Evolutionary conservation across 2,797 vertebrate species (phyloP).

Genomic region (Alcedo quadribrachys): DNA sequence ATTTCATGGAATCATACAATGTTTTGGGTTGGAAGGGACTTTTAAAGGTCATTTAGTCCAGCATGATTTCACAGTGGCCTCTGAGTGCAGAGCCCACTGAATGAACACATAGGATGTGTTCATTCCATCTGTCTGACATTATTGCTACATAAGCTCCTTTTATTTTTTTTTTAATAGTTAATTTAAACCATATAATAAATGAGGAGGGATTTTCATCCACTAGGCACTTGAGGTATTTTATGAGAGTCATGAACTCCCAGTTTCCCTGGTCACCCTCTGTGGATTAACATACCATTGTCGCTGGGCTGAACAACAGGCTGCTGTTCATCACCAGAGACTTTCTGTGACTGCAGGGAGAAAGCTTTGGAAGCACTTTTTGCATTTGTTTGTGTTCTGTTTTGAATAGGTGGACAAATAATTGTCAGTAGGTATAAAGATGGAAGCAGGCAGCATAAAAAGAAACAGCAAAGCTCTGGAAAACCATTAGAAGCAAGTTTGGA

Average conservation of each 20-base stretch:
- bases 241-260: neutral
- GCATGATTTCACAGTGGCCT: neutral
- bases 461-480: neutral
- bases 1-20: neutral
- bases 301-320: slow-evolving; percentile 5
- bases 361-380: slow-evolving; percentile 52
- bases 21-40: neutral
- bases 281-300: slow-evolving; percentile 51
- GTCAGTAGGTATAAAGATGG: slow-evolving; percentile 14
- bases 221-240: slow-evolving; percentile 8
- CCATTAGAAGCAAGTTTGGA: neutral
- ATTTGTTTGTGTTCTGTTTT: slow-evolving; percentile 32
- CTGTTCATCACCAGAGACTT: slow-evolving; percentile 39
- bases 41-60: neutral
- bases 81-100: neutral
- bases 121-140: neutral
- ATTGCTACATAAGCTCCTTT: neutral
- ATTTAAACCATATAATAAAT: neutral
- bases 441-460: neutral
- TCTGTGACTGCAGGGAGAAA: neutral
- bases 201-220: neutral
- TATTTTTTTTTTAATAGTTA: neutral
- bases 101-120: fast-evolving
- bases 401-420: slow-evolving; percentile 32
- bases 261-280: slow-evolving; percentile 4